Base-by-base conservation (phyloP, 2,113 vertebrate genomes). In the Strix aluco region DNA sequence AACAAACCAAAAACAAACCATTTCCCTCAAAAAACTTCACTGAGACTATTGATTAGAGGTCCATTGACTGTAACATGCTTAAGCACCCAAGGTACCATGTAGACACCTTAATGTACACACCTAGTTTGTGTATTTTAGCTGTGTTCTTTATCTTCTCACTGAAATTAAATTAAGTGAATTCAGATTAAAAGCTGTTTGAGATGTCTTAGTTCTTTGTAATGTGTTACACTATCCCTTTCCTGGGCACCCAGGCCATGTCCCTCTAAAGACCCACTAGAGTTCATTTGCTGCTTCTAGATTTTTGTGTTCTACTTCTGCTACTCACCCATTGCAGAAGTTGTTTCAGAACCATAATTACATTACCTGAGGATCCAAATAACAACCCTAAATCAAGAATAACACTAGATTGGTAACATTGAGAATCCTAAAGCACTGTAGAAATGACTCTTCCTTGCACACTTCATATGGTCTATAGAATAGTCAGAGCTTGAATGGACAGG, bases 241-340 rank as follows among this genome's bases (percentile, higher is more conserved):
- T 61, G 11, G 26, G 16, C 30, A 44, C 0, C 0, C 16, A 30
- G 34, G 30, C 1, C 3, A 21, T 36, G 5, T 3, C 26, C 30
- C 15, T 66, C 26, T 51, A 5, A 75, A 86, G 19, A 52, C 32
- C 6, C 17, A n/a, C 25, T 38, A 47, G 49, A 27, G 8, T 36
- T 27, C 22, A 49, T 42, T 36, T 71, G 38, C 10, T 77, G 21
- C 26, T 81, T 65, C 29, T 52, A 17, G 18, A 15, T 42, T 59
- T 58, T 65, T 77, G 9, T 66, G 25, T 59, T 67, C n/a, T 61
- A 4, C 18, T 59, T 74, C 61, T 79, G 14, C 23, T 72, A 30
- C 5, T 66, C 17, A 40, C 14, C 25, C 9, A 22, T 30, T 14
- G 2, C 6, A 67, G n/a, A 40, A 15, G 2, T 36, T 66, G 11